These are phyloP conservation scores for Progne subis DNA, from an alignment of 2,113 vertebrate genomes.

Conservation along the genomic window DNA sequence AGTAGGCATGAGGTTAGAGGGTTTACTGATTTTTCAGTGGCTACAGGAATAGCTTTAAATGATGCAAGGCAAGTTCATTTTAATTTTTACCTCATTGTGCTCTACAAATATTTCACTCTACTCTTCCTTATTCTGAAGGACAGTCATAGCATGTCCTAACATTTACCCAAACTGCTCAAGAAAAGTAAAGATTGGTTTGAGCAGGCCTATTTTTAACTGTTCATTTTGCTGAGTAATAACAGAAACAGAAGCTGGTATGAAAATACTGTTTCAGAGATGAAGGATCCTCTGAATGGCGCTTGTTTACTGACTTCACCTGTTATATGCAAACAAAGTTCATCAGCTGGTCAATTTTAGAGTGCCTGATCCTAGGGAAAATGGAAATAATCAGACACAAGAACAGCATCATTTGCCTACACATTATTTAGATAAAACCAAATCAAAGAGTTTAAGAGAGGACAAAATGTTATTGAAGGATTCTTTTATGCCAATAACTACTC, in stretches of 20 bases:
- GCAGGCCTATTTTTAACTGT: neutral
- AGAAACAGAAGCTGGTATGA: neutral
- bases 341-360: neutral
- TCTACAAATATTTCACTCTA: neutral
- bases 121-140: neutral
- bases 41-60: neutral
- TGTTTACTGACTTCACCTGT: neutral
- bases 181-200: neutral
- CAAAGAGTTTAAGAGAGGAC: neutral
- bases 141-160: neutral
- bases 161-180: conserved; percentile 1
- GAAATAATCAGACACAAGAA: neutral
- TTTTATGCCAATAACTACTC: neutral
- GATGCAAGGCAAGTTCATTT: conserved; percentile 17
- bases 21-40: conserved; percentile 20
- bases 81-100: conserved; percentile 21
- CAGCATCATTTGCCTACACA: neutral
- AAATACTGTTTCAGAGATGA: neutral
- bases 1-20: neutral
- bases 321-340: neutral
- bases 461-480: neutral
- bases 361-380: neutral
- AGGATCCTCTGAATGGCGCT: neutral
- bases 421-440: neutral
- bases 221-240: conserved; percentile 10